Percentiles rank a stretch among this genome's conserved stretches.
Evolutionary conservation across 1,140 invertebrate species (phyloP).

Genomic region (Drosophila cardini): DNA sequence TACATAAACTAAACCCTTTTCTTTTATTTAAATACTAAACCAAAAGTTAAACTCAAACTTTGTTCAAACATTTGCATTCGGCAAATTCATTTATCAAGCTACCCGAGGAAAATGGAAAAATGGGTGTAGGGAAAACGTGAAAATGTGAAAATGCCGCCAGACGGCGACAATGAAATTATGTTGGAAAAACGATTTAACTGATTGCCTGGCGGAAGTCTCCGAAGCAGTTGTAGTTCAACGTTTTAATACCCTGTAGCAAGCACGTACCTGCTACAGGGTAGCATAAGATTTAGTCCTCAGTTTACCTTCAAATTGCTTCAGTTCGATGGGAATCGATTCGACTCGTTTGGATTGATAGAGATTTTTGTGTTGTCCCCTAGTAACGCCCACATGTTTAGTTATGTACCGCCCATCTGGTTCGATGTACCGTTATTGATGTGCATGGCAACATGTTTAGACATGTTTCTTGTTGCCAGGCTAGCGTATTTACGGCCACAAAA

Average conservation of each 20-base stretch:
- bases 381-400: constrained; percentile 52
- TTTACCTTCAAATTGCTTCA: too few species aligned
- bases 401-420: neutral
- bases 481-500: constrained; percentile 59
- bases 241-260: constrained; percentile 8
- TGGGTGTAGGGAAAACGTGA: neutral
- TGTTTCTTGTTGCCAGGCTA: constrained; percentile 51
- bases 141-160: constrained; percentile 31
- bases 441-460: constrained; percentile 59
- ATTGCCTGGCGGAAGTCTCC: constrained; percentile 16
- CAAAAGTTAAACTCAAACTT: constrained; percentile 38
- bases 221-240: constrained; percentile 4
- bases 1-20: too few species aligned
- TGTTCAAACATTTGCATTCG: constrained; percentile 67
- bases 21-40: constrained; percentile 21
- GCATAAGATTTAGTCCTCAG: neutral
- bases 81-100: constrained; percentile 34
- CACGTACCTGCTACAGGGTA: neutral
- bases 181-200: constrained; percentile 32
- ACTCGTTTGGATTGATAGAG: neutral
- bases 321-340: neutral
- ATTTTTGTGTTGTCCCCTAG: constrained; percentile 31
- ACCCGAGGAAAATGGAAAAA: neutral
- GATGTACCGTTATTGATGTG: constrained; percentile 72
- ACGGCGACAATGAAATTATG: constrained; percentile 69